Percentiles rank a stretch among this genome's conserved stretches.
phyloP scores from a whole-genome alignment of 1,140 invertebrate species.

The Zophobas morio region DNA sequence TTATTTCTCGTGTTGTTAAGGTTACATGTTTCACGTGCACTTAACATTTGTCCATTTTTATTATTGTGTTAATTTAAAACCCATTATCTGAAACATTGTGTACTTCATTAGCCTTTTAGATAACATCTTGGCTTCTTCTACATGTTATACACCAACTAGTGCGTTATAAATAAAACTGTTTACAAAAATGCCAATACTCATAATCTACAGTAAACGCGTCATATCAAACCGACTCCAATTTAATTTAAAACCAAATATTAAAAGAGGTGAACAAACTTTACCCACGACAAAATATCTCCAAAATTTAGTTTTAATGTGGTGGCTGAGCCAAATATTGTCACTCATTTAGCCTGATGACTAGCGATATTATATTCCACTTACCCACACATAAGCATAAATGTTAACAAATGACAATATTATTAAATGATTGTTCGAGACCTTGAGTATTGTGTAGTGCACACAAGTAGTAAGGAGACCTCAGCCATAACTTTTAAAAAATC shows the following conservation, averaged over 20 bases:
- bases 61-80: neutral
- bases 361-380: slow-evolving; percentile 13
- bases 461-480: slow-evolving; percentile 5
- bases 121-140: slow-evolving; percentile 17
- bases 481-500: slow-evolving; percentile 17
- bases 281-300: slow-evolving; percentile 13
- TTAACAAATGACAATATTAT: slow-evolving; percentile 34
- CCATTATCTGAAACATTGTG: neutral
- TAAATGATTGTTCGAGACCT: slow-evolving; percentile 26
- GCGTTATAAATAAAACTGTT: slow-evolving; percentile 35
- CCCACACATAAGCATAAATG: neutral
- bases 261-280: slow-evolving; percentile 25
- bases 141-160: neutral
- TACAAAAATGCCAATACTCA: slow-evolving; percentile 37
- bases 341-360: slow-evolving; percentile 1
- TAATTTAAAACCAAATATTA: slow-evolving; percentile 23
- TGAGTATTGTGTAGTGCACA: slow-evolving; percentile 17
- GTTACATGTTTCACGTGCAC: slow-evolving; percentile 30
- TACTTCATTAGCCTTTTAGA: neutral
- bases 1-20: slow-evolving; percentile 20
- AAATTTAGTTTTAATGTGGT: slow-evolving; percentile 23
- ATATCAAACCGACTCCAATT: slow-evolving; percentile 18
- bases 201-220: slow-evolving; percentile 40
- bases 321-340: neutral
- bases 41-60: slow-evolving; percentile 1